Conservation (phyloP, 2,113 vertebrate genomes). For the Chunga burmeisteri region DNA sequence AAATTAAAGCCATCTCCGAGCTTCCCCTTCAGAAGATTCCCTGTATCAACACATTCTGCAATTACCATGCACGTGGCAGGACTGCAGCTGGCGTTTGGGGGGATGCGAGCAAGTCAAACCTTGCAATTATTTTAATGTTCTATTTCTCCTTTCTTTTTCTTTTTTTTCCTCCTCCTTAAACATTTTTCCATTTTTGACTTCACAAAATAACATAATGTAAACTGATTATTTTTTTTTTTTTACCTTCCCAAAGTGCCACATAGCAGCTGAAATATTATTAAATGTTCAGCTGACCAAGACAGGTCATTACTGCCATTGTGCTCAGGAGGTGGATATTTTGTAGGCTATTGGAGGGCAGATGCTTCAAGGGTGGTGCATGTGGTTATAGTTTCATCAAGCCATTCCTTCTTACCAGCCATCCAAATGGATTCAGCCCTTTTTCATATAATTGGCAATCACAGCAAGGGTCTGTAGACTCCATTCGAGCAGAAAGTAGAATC, state of each 20-base stretch:
- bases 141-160: not conserved
- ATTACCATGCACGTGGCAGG: not conserved
- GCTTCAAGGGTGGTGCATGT: not conserved
- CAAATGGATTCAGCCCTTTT: constrained; percentile 14
- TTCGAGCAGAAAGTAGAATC: constrained; percentile 5
- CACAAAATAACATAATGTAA: not conserved
- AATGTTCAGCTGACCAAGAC: not conserved
- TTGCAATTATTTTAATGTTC: not conserved
- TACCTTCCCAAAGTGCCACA: not conserved
- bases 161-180: not conserved
- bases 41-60: not conserved
- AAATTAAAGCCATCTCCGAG: not conserved
- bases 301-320: not conserved
- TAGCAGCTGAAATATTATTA: constrained; percentile 1
- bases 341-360: not conserved
- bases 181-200: not conserved
- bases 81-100: not conserved
- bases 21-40: not conserved
- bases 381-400: constrained; percentile 11
- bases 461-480: not conserved
- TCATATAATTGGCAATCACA: constrained; percentile 37
- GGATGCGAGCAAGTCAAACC: not conserved
- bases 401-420: not conserved
- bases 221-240: not conserved
- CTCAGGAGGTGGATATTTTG: not conserved